A percentile compares a stretch with the other conserved stretches of the same genome.
Conservation (phyloP, 2,888 invertebrate species). For the Merodon equestris region DNA sequence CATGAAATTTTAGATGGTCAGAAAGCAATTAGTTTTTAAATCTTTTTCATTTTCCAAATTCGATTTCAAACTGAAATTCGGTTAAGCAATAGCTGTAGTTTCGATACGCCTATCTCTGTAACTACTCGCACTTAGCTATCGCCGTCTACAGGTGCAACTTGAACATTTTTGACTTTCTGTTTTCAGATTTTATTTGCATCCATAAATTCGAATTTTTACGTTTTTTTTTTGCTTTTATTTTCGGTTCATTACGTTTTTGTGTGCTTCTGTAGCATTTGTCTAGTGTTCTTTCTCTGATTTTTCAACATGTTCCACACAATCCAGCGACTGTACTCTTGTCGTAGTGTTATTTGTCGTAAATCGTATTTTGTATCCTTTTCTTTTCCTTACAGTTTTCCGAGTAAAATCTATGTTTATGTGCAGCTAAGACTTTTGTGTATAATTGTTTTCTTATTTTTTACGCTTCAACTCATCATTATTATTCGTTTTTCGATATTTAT, state of each 20-base stretch:
- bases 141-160: conserved; percentile 48
- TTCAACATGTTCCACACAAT: conserved; percentile 40
- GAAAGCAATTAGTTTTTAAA: conserved; percentile 68
- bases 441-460: conserved; percentile 17
- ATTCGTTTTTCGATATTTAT: conserved; percentile 38
- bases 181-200: conserved; percentile 68
- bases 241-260: too few relatives aligned
- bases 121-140: neutral
- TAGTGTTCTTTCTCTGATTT: conserved; percentile 36
- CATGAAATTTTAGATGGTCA: conserved; percentile 53
- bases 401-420: conserved; percentile 53
- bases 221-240: conserved; percentile 30
- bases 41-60: conserved; percentile 46
- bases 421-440: conserved; percentile 36
- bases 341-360: conserved; percentile 36
- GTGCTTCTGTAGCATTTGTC: conserved; percentile 63
- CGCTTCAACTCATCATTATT: conserved; percentile 64
- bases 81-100: too few relatives aligned
- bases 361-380: conserved; percentile 10
- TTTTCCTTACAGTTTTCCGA: too few relatives aligned
- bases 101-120: too few relatives aligned
- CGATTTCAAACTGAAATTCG: conserved; percentile 43
- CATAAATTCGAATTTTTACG: conserved; percentile 53
- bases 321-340: conserved; percentile 16
- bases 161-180: conserved; percentile 36